Conservation (phyloP, 2,113 vertebrate genomes). For the Myxocyprinus asiaticus region DNA sequence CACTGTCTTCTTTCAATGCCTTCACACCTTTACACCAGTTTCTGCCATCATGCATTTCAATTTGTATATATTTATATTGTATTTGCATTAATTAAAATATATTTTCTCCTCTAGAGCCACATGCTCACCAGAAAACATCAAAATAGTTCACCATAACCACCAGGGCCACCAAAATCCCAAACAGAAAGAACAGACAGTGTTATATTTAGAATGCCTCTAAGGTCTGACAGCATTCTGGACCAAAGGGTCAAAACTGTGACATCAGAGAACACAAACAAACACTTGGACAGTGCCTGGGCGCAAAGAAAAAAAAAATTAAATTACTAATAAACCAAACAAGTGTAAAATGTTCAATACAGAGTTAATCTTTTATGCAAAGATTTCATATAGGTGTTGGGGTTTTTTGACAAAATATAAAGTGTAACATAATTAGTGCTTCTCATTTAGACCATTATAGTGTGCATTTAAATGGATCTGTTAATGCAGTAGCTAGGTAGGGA, state of each 20-base stretch:
- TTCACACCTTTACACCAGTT: too few species aligned
- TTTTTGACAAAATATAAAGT: conserved; percentile 12
- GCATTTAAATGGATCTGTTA: neutral
- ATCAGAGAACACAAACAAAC: too few species aligned
- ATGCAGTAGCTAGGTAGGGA: too few species aligned
- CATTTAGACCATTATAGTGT: neutral
- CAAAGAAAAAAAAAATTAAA: too few species aligned
- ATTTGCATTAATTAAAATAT: neutral
- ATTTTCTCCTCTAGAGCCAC: too few species aligned
- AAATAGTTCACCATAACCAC: conserved; percentile 23
- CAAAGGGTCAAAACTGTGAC: neutral
- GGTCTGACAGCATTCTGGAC: conserved; percentile 15
- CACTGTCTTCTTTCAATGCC: too few species aligned
- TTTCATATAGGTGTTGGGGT: neutral
- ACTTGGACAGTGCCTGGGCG: neutral
- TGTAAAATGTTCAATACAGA: neutral
- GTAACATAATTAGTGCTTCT: too few species aligned
- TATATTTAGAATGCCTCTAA: conserved; percentile 32
- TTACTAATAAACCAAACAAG: neutral
- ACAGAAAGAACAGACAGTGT: conserved; percentile 2
- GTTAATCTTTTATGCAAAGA: neutral
- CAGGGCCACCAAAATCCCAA: neutral
- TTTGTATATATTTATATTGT: neutral
- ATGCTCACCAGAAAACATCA: neutral
- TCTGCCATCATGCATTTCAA: too few species aligned